Percentiles rank a stretch among this genome's conserved stretches.
Evolutionary conservation across 2,888 invertebrate species (phyloP).

Genomic region (Pheosia tremula): DNA sequence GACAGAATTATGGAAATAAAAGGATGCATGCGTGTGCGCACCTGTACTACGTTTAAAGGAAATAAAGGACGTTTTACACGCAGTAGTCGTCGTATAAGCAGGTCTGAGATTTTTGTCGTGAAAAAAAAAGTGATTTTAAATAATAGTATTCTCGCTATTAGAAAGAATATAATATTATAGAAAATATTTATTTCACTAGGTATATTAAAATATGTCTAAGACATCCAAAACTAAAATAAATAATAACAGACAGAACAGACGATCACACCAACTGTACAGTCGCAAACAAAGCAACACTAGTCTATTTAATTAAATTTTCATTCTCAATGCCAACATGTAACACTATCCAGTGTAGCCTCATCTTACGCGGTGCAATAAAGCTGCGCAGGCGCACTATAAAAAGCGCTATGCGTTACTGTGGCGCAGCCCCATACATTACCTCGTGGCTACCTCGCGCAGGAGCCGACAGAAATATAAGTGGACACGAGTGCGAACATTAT

Average conservation of each 20-base stretch:
- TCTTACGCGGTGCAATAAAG: slow-evolving; percentile 51
- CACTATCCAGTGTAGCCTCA: slow-evolving; percentile 18
- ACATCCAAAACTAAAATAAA: no score
- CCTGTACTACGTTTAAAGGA: slow-evolving; percentile 41
- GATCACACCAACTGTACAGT: no score
- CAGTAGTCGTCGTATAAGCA: background rate
- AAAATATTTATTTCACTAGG: no score
- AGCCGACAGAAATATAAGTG: slow-evolving; percentile 48
- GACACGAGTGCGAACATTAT: slow-evolving; percentile 47
- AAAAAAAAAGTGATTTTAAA: no score
- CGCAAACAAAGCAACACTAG: background rate
- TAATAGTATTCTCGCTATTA: no score
- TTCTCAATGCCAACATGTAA: slow-evolving; percentile 6
- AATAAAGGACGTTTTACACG: slow-evolving; percentile 19
- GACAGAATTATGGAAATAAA: slow-evolving; percentile 57
- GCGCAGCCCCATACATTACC: slow-evolving; percentile 36
- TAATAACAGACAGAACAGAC: no score
- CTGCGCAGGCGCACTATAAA: slow-evolving; percentile 51
- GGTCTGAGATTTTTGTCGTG: no score
- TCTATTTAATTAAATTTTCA: slow-evolving; percentile 3
- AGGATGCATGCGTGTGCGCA: slow-evolving; percentile 32
- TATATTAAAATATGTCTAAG: no score
- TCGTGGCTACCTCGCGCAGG: slow-evolving; percentile 39
- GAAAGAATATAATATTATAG: no score
- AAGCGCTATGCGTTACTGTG: slow-evolving; percentile 54